A percentile compares a stretch with the other conserved stretches of the same genome.
phyloP scores from a whole-genome alignment of 2,797 vertebrate species.

The Alfaro cultratus region DNA sequence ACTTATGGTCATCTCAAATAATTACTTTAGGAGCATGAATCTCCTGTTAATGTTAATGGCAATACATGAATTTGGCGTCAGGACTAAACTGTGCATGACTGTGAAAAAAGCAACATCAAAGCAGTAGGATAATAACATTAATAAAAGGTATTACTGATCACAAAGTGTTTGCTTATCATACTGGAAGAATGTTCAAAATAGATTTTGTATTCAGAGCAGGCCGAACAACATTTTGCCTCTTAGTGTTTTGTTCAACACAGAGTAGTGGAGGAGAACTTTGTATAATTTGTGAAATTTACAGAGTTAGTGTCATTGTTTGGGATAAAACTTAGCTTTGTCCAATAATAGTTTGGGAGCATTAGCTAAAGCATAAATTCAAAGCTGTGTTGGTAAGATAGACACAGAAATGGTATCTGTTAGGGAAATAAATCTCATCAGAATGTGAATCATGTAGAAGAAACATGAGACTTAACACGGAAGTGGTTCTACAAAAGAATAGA shows the following conservation, averaged over 20 bases:
- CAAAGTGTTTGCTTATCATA: not conserved
- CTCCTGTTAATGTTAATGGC: not conserved
- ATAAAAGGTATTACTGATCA: not conserved
- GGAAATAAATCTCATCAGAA: not conserved
- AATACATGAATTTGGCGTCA: not conserved
- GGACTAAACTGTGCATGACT: not conserved
- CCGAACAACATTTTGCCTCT: not conserved
- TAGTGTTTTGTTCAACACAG: not conserved
- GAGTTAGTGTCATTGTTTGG: not conserved
- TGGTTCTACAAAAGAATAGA: not conserved
- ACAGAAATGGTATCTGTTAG: not conserved
- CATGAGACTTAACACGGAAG: constrained; percentile 4
- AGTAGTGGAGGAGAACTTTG: not conserved
- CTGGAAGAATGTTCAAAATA: not conserved
- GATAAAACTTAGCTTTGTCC: too few species aligned
- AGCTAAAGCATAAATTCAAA: not conserved
- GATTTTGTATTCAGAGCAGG: not conserved
- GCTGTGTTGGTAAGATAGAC: not conserved
- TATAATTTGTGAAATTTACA: not conserved
- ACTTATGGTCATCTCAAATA: not conserved
- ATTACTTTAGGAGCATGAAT: not conserved
- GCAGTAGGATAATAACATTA: not conserved
- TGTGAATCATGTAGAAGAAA: not conserved
- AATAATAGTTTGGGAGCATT: not conserved
- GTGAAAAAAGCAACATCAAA: not conserved